These are phyloP conservation scores for Xylocopa sonorina DNA, from an alignment of 1,140 invertebrate genomes.

Conservation along the genomic window DNA sequence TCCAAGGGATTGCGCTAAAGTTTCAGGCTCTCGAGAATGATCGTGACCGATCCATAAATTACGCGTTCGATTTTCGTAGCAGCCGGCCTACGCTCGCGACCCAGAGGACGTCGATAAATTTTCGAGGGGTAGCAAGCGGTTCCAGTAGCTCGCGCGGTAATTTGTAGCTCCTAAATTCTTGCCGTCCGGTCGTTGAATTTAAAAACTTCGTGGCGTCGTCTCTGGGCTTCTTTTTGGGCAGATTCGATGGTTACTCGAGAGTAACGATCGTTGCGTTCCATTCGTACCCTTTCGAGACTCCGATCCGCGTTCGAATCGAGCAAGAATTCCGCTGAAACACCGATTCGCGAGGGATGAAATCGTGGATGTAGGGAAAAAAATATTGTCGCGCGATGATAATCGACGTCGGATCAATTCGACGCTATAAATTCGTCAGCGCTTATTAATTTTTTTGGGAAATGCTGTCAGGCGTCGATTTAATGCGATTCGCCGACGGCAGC, in stretches of 20 bases:
- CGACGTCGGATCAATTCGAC: constrained; percentile 19
- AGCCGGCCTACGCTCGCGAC: constrained; percentile 58
- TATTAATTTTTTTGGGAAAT: constrained; percentile 27
- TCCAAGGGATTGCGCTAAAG: constrained; percentile 50
- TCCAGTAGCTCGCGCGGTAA: constrained; percentile 49
- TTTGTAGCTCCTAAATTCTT: constrained; percentile 58
- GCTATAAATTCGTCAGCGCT: constrained; percentile 21
- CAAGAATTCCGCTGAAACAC: too few species aligned
- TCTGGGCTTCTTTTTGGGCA: too few species aligned
- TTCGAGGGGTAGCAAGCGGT: constrained; percentile 45
- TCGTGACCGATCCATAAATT: constrained; percentile 56
- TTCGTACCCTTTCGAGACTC: too few species aligned
- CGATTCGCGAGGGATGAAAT: neutral
- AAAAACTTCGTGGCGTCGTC: neutral
- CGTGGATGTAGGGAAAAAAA: too few species aligned
- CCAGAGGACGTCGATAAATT: constrained; percentile 59
- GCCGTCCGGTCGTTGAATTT: neutral
- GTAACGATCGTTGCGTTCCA: too few species aligned
- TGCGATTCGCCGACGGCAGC: neutral
- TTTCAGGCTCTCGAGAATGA: constrained; percentile 56
- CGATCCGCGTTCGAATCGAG: neutral
- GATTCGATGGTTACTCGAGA: too few species aligned
- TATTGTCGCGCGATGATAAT: neutral
- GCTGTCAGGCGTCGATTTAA: constrained; percentile 17
- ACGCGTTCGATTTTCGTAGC: constrained; percentile 65